These are phyloP conservation scores for Archivesica marissinica DNA, from an alignment of 1,140 invertebrate species.

Conservation along the genomic window DNA sequence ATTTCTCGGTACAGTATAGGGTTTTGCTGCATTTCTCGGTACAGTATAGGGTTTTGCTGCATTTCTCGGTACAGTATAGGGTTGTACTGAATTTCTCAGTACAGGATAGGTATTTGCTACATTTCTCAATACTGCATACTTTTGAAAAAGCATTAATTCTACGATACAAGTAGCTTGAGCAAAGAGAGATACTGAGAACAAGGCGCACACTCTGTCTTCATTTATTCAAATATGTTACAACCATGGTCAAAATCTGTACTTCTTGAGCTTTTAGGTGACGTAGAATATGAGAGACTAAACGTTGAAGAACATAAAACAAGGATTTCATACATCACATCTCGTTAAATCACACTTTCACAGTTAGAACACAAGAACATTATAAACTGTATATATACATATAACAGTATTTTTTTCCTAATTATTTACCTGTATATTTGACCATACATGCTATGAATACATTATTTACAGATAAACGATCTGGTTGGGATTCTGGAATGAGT, in stretches of 20 bases:
- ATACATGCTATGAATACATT: too few species aligned
- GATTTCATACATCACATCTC: slow-evolving; percentile 16
- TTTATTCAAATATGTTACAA: slow-evolving; percentile 58
- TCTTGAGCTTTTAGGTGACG: slow-evolving; percentile 1
- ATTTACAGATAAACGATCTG: too few species aligned
- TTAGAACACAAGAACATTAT: slow-evolving; percentile 4
- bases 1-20: too few species aligned
- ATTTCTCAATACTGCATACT: too few species aligned
- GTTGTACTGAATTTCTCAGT: too few species aligned
- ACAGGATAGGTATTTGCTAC: too few species aligned
- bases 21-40: too few species aligned
- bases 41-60: too few species aligned
- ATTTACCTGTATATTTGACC: too few species aligned
- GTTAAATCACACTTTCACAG: not conserved
- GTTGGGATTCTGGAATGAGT: too few species aligned
- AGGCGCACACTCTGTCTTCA: slow-evolving; percentile 35
- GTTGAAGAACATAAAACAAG: slow-evolving; percentile 46
- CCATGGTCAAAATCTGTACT: slow-evolving; percentile 36
- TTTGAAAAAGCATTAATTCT: too few species aligned
- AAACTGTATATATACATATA: not conserved
- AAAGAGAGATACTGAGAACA: not conserved
- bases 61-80: too few species aligned
- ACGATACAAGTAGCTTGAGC: not conserved
- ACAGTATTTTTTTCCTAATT: not conserved
- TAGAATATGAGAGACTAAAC: slow-evolving; percentile 34